These are phyloP conservation scores for Petrocephalus schoutedeni DNA, from an alignment of 2,797 vertebrate genomes.

Conservation along the genomic window DNA sequence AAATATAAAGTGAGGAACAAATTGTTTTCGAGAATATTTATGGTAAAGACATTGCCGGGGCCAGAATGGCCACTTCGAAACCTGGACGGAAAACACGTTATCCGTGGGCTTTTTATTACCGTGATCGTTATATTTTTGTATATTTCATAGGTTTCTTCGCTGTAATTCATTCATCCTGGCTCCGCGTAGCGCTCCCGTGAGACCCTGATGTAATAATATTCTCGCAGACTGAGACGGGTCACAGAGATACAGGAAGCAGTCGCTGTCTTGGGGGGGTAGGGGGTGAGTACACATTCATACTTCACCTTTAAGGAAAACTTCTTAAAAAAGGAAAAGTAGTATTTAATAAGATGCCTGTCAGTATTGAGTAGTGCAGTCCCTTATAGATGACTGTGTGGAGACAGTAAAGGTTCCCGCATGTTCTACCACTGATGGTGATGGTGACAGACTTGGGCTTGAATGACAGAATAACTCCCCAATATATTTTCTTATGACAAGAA, in stretches of 20 bases:
- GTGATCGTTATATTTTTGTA: constrained; percentile 35
- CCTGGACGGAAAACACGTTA: neutral
- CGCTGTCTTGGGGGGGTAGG: neutral
- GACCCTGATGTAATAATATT: constrained; percentile 32
- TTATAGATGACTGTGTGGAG: neutral
- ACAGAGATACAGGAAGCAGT: neutral
- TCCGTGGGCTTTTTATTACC: constrained; percentile 27
- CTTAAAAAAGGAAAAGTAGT: neutral
- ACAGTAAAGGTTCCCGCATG: neutral
- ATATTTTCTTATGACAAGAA: neutral
- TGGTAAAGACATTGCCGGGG: constrained; percentile 30
- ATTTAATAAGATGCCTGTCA: constrained; percentile 4
- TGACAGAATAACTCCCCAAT: neutral
- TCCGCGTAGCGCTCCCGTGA: constrained; percentile 20
- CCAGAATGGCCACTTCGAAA: constrained; percentile 16
- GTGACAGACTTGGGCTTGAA: neutral
- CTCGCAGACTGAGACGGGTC: constrained; percentile 29
- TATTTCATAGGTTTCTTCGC: constrained; percentile 35
- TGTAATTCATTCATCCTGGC: constrained; percentile 44
- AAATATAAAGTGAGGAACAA: constrained; percentile 35
- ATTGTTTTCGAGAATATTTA: constrained; percentile 30
- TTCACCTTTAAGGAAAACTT: neutral
- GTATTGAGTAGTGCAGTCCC: neutral
- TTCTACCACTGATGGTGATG: neutral
- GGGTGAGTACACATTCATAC: neutral